Base-by-base conservation (phyloP, 2,797 vertebrate species). In the Danio albolineatus region DNA sequence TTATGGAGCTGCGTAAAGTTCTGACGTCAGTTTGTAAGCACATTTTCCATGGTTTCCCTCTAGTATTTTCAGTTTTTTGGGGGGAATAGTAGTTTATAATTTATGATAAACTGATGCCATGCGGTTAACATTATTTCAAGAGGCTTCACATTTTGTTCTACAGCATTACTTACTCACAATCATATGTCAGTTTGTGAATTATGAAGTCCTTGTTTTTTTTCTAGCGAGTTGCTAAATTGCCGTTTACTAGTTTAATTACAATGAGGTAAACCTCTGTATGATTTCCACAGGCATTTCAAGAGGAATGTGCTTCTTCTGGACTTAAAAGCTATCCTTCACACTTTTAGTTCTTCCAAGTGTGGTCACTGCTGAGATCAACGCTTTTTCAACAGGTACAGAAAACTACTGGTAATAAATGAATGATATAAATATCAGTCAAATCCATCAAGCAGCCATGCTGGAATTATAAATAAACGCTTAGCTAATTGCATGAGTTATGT, bases 291-390 rank as follows among this genome's bases (percentile, higher is more conserved):
- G 9, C 3, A 74, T 14, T 14, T 74, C 10, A 21, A 48, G 28
- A 28, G 51, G 14, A 70, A 41, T n/a, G 10, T 12, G 10, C 39
- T 54, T 79, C 48, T 53, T 73, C 54, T 76, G 60, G 16, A 65
- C 60, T 46, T 28, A 73, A 28, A 76, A 57, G 57, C n/a, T 51
- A 65, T 41, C 65, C 17, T 49, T 54, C 19, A 64, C 57, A 64
- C 57, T 69, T 28, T 81, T 71, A 71, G 49, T 59, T 62, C 19
- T 54, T 62, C 39, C 60, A 54, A 61, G 28, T 76, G 49, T 77
- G 74, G 69, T 41, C 67, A 39, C 14, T 71, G 53, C 28, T 28
- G 28, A 28, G 28, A 28, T 28, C 28, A n/a, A n/a, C 28, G 28
- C 28, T 28, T 1, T 28, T 28, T 1, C 36, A 56, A 61, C 1